These are phyloP conservation scores for Neotoma lepida DNA, from an alignment of 2,113 vertebrate genomes.

Conservation along the genomic window DNA sequence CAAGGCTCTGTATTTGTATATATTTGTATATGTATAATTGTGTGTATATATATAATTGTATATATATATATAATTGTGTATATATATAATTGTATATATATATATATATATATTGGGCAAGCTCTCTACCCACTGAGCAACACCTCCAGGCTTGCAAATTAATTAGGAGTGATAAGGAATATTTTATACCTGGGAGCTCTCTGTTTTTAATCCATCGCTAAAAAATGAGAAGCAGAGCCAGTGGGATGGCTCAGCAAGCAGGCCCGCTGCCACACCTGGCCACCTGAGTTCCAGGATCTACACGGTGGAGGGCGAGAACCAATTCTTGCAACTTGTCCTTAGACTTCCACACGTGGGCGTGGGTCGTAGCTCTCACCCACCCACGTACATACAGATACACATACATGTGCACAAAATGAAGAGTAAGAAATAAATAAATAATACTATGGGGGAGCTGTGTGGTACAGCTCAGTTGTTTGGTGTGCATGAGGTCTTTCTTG, in stretches of 20 bases:
- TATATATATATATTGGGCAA: too few relatives aligned
- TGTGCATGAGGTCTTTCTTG: not conserved
- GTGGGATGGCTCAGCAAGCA: too few relatives aligned
- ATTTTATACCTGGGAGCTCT: not conserved
- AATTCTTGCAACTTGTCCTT: not conserved
- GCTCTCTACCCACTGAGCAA: not conserved
- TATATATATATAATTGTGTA: too few relatives aligned
- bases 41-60: too few relatives aligned
- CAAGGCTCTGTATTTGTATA: not conserved
- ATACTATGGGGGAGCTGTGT: too few relatives aligned
- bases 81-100: too few relatives aligned
- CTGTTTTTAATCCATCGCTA: not conserved
- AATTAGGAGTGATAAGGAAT: not conserved
- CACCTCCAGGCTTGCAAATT: not conserved
- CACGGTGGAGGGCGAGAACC: not conserved
- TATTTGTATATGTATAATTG: too few relatives aligned
- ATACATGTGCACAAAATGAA: not conserved
- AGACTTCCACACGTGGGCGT: not conserved
- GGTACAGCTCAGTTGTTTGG: not conserved
- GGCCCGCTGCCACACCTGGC: not conserved
- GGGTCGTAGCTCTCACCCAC: not conserved
- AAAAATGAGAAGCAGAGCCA: not conserved
- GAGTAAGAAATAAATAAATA: not conserved
- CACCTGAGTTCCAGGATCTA: not conserved
- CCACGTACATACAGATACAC: not conserved